These are phyloP conservation scores for Sula dactylatra DNA, from an alignment of 2,113 vertebrate species.

Conservation along the genomic window DNA sequence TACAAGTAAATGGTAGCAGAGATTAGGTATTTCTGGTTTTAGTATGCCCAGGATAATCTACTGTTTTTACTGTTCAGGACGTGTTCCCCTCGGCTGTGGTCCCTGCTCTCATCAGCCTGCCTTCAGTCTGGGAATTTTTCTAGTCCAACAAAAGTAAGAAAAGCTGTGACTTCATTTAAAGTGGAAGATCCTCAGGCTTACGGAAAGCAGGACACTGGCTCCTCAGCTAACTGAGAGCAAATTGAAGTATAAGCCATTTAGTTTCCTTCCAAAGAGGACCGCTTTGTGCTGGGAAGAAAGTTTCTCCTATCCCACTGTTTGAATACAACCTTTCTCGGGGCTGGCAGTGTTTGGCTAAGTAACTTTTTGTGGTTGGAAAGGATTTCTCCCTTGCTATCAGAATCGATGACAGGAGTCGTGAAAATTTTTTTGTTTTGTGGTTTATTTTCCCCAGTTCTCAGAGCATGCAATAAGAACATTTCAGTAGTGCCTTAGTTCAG, in stretches of 20 bases:
- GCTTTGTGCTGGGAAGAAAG: background rate
- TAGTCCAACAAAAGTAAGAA: background rate
- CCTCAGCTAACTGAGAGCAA: background rate
- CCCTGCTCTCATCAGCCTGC: background rate
- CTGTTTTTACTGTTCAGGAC: background rate
- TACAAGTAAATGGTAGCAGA: background rate
- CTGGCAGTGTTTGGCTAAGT: background rate
- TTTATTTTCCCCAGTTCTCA: background rate
- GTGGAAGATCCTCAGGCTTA: background rate
- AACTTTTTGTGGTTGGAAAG: background rate
- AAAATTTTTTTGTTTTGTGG: background rate
- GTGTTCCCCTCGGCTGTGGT: background rate
- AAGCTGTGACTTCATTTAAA: background rate
- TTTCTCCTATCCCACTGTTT: background rate
- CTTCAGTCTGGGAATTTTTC: background rate
- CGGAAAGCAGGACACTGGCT: fast-evolving
- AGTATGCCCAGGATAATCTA: background rate
- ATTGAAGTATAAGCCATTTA: background rate
- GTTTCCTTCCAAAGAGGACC: background rate
- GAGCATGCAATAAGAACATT: background rate
- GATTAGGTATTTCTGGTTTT: background rate
- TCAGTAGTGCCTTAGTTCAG: background rate
- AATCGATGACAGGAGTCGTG: background rate
- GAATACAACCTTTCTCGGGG: background rate
- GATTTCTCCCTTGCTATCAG: background rate